Evolutionary conservation across 2,113 vertebrate genomes (phyloP).

Genomic region (Pachycephala philippinensis): DNA sequence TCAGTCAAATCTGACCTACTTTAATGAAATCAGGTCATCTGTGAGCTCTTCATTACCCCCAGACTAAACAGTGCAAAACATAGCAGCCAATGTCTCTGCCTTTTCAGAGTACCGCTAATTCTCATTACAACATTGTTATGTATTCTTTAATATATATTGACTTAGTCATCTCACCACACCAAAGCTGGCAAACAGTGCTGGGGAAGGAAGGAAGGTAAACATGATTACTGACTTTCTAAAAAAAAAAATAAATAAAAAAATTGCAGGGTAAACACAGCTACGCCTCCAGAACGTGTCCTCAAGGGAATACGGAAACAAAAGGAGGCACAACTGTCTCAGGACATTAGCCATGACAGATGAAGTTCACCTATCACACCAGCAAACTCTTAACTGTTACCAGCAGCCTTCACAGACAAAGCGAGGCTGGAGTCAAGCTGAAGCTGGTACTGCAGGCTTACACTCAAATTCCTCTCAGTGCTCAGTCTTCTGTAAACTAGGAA

Average conservation of each 20-base stretch:
- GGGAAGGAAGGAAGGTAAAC: conserved; percentile 66
- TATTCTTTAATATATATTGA: conserved; percentile 75
- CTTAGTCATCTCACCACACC: conserved; percentile 65
- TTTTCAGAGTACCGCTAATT: conserved; percentile 64
- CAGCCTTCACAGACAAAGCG: conserved; percentile 30
- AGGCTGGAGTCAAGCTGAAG: conserved; percentile 21
- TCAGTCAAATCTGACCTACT: conserved; percentile 80
- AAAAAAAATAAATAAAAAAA: not conserved
- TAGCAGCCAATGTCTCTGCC: conserved; percentile 71
- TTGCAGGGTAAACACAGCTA: conserved; percentile 62
- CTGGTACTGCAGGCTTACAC: not conserved
- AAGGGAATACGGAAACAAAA: conserved; percentile 68
- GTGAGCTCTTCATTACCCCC: conserved; percentile 91
- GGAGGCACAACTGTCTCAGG: conserved; percentile 61
- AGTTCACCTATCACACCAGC: conserved; percentile 69
- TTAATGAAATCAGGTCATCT: conserved; percentile 90
- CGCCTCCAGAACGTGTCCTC: conserved; percentile 66
- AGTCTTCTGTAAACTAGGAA: not conserved
- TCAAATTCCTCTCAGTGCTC: not conserved
- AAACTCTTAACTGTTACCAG: conserved; percentile 43
- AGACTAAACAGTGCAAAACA: conserved; percentile 84
- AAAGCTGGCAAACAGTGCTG: conserved; percentile 70
- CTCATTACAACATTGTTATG: conserved; percentile 71
- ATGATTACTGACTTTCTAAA: conserved; percentile 42
- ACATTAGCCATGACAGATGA: conserved; percentile 64